A percentile compares a stretch with the other conserved stretches of the same genome.
Evolutionary conservation across 2,797 vertebrate species (phyloP).

Genomic region (Pterois miles): DNA sequence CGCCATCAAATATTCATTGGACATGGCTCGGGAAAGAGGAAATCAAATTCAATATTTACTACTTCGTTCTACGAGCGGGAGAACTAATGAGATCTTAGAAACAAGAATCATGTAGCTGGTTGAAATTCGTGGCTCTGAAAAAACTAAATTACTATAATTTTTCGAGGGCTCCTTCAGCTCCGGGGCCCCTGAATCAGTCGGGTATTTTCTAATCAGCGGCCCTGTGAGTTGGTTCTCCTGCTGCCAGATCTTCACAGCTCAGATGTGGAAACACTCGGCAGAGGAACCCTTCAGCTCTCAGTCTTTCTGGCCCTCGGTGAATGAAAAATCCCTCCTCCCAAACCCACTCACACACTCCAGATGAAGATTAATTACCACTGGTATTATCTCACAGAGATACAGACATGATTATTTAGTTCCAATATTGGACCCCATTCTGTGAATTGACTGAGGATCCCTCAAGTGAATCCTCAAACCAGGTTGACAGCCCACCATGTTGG

Average conservation of each 20-base stretch:
- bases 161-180: background rate
- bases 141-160: background rate
- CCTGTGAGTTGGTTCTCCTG: conserved; percentile 23
- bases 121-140: background rate
- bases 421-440: background rate
- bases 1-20: conserved; percentile 77
- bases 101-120: conserved; percentile 2
- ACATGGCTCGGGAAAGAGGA: conserved; percentile 67
- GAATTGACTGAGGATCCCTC: conserved; percentile 1
- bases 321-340: conserved; percentile 28
- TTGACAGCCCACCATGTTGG: background rate
- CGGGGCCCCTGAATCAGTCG: conserved; percentile 1
- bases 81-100: conserved; percentile 58
- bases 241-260: conserved; percentile 31
- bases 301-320: conserved; percentile 42
- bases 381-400: conserved; percentile 31
- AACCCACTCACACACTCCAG: conserved; percentile 24
- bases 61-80: conserved; percentile 29
- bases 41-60: conserved; percentile 81
- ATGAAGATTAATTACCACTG: conserved; percentile 52
- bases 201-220: background rate
- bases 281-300: conserved; percentile 8
- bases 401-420: conserved; percentile 33
- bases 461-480: background rate
- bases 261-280: conserved; percentile 25